These are phyloP conservation scores for Stichopus horrens DNA, from an alignment of 53 echinoderm and acorn worm genomes.

Conservation along the genomic window DNA sequence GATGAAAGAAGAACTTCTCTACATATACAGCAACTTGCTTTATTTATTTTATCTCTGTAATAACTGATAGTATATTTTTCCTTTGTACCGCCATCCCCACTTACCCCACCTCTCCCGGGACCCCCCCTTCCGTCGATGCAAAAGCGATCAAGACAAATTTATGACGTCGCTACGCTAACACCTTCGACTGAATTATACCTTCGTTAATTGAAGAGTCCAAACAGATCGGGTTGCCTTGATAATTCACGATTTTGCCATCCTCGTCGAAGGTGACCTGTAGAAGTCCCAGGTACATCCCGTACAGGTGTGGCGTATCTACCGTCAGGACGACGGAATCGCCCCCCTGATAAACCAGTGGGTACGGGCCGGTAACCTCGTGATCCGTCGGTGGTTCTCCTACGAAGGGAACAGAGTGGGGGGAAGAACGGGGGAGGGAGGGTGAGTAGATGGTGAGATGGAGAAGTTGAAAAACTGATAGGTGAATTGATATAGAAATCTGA, in stretches of 20 bases:
- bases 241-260: slow-evolving; percentile 26
- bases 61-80: not conserved
- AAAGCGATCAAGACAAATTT: not conserved
- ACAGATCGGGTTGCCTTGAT: slow-evolving; percentile 46
- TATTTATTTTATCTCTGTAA: not conserved
- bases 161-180: not conserved
- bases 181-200: slow-evolving; percentile 5
- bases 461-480: not conserved
- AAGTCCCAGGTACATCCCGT: slow-evolving; percentile 46
- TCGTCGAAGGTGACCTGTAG: slow-evolving; percentile 45
- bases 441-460: not conserved
- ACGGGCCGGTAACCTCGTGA: slow-evolving; percentile 66
- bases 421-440: not conserved
- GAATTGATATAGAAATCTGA: no score
- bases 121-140: not conserved
- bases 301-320: slow-evolving; percentile 29
- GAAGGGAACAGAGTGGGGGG: not conserved
- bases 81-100: not conserved
- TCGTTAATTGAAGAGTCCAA: slow-evolving; percentile 17
- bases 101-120: not conserved
- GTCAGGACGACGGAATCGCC: slow-evolving; percentile 41
- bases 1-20: not conserved
- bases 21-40: not conserved
- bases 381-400: slow-evolving; percentile 67
- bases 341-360: slow-evolving; percentile 69